A percentile compares a stretch with the other conserved stretches of the same genome.
These are phyloP conservation scores for Crepidodera aurea DNA, from an alignment of 2,888 invertebrate species.

Conservation along the genomic window DNA sequence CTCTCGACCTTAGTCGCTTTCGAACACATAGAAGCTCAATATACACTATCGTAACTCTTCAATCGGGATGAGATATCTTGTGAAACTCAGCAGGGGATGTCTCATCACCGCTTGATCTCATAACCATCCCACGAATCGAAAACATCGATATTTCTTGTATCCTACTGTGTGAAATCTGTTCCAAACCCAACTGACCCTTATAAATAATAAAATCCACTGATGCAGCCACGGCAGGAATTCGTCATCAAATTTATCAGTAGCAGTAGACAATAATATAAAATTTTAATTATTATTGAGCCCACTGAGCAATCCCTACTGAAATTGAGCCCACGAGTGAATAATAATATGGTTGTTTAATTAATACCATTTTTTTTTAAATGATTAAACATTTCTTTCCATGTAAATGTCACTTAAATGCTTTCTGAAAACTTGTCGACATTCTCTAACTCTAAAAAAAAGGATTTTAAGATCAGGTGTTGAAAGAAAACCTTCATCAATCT, in stretches of 20 bases:
- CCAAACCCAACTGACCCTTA: slow-evolving; percentile 21
- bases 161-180: slow-evolving; percentile 42
- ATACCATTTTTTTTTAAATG: background rate
- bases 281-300: too few relatives aligned
- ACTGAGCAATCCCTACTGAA: too few relatives aligned
- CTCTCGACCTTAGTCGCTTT: background rate
- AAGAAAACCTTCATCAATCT: slow-evolving; percentile 12
- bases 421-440: slow-evolving; percentile 4
- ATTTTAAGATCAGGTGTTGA: slow-evolving; percentile 15
- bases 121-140: slow-evolving; percentile 43
- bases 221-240: background rate
- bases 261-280: too few relatives aligned
- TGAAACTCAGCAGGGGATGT: slow-evolving; percentile 37
- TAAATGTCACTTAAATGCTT: background rate
- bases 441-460: background rate
- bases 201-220: slow-evolving; percentile 13
- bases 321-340: too few relatives aligned
- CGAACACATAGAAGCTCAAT: background rate
- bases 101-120: slow-evolving; percentile 38
- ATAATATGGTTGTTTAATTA: background rate
- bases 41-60: background rate
- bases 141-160: slow-evolving; percentile 41
- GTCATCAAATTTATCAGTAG: too few relatives aligned
- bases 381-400: background rate
- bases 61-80: slow-evolving; percentile 26